Evolutionary conservation across 2,797 vertebrate species (phyloP).

Genomic region (Gobionotothen gibberifrons): DNA sequence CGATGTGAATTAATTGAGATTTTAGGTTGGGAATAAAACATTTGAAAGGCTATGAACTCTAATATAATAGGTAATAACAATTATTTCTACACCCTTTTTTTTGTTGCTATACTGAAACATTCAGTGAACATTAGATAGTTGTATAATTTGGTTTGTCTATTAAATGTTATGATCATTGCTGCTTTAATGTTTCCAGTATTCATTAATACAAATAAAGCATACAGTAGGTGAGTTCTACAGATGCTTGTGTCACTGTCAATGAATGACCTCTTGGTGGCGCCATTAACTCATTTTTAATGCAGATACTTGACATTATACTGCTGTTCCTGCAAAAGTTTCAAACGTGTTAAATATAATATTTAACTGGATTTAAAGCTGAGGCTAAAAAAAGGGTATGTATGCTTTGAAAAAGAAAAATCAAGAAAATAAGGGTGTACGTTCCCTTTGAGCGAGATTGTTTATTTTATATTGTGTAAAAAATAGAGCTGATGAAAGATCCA

Average conservation of each 20-base stretch:
- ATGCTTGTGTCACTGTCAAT: neutral
- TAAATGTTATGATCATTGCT: neutral
- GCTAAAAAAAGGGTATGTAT: neutral
- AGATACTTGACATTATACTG: too few relatives aligned
- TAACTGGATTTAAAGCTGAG: neutral
- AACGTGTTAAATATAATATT: neutral
- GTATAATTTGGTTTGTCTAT: neutral
- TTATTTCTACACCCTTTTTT: neutral
- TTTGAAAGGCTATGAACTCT: neutral
- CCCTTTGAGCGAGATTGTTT: neutral
- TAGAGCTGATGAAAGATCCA: neutral
- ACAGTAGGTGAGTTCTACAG: neutral
- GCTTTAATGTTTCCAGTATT: neutral
- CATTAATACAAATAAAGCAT: slow-evolving; percentile 2
- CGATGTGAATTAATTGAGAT: neutral
- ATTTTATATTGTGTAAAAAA: neutral
- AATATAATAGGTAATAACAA: neutral
- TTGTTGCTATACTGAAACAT: neutral
- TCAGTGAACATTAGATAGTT: too few relatives aligned
- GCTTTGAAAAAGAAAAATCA: neutral
- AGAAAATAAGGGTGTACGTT: accelerated
- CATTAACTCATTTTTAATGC: slow-evolving; percentile 26
- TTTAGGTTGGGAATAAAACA: neutral
- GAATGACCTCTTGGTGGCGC: slow-evolving; percentile 50
- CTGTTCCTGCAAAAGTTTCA: neutral